Conservation (phyloP, 2,888 invertebrate species). For the Macrosiphum euphorbiae region DNA sequence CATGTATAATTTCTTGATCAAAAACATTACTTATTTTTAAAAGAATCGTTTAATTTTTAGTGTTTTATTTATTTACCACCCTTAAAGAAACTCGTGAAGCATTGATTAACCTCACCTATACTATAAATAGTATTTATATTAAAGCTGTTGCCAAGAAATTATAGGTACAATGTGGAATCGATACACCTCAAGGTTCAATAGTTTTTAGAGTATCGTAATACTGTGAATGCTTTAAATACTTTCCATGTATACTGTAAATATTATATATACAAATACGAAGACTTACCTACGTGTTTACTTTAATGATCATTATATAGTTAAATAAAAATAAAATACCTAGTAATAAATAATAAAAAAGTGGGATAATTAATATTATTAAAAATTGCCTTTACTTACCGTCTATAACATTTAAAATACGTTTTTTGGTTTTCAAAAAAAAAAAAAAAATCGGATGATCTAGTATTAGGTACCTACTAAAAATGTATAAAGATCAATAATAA, state of each 20-base stretch:
- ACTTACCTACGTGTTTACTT: background rate
- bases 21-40: background rate
- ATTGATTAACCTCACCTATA: background rate
- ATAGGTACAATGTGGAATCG: conserved; percentile 30
- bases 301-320: background rate
- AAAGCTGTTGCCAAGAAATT: conserved; percentile 43
- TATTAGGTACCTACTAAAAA: too few relatives aligned
- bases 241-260: background rate
- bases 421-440: too few relatives aligned
- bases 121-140: conserved; percentile 30
- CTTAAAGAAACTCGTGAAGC: background rate
- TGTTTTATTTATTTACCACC: background rate
- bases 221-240: background rate
- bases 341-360: background rate
- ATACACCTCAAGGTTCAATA: conserved; percentile 40
- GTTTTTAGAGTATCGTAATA: background rate
- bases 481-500: too few relatives aligned
- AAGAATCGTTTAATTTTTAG: background rate
- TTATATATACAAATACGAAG: background rate
- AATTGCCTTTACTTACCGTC: too few relatives aligned
- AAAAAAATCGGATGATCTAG: too few relatives aligned
- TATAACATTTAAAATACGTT: too few relatives aligned
- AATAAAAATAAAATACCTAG: background rate
- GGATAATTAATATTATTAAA: too few relatives aligned
- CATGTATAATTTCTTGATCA: background rate